A percentile compares a stretch with the other conserved stretches of the same genome.
Evolutionary conservation across 2,888 invertebrate genomes (phyloP).

Genomic region (Quadroppia sp.): DNA sequence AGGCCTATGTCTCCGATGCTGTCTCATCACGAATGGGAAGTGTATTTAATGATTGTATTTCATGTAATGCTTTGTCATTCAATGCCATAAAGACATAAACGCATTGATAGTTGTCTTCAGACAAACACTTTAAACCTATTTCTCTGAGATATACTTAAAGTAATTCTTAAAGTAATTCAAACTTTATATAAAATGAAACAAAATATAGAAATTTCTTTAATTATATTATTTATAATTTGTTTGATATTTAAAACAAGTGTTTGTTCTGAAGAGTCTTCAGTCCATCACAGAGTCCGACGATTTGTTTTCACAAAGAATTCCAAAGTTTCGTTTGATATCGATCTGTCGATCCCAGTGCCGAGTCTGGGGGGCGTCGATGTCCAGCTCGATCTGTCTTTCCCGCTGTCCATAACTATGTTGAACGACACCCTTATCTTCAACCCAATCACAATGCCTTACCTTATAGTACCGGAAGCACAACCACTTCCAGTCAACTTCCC

Average conservation of each 20-base stretch:
- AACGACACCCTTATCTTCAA: constrained; percentile 40
- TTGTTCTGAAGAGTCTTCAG: background rate
- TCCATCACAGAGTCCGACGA: constrained; percentile 24
- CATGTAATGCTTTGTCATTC: constrained; percentile 5
- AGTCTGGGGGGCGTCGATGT: constrained; percentile 31
- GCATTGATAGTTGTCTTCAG: too few species aligned
- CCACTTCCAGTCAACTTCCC: constrained; percentile 32
- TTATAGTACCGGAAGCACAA: constrained; percentile 19
- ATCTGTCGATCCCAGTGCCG: constrained; percentile 38
- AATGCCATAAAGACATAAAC: background rate
- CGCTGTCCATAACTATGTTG: constrained; percentile 30
- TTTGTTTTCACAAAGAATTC: constrained; percentile 35
- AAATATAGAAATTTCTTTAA: background rate
- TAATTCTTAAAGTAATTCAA: background rate
- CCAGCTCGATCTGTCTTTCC: constrained; percentile 25
- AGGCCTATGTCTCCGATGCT: background rate
- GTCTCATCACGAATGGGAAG: constrained; percentile 23
- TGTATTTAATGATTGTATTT: background rate
- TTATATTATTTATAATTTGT: background rate
- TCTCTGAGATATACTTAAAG: background rate
- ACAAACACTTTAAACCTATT: background rate
- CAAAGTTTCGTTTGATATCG: constrained; percentile 38
- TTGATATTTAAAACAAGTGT: background rate
- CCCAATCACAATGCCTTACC: constrained; percentile 37
- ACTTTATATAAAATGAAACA: background rate